Evolutionary conservation across 2,797 vertebrate genomes (phyloP).

Genomic region (Gymnothorax javanicus): DNA sequence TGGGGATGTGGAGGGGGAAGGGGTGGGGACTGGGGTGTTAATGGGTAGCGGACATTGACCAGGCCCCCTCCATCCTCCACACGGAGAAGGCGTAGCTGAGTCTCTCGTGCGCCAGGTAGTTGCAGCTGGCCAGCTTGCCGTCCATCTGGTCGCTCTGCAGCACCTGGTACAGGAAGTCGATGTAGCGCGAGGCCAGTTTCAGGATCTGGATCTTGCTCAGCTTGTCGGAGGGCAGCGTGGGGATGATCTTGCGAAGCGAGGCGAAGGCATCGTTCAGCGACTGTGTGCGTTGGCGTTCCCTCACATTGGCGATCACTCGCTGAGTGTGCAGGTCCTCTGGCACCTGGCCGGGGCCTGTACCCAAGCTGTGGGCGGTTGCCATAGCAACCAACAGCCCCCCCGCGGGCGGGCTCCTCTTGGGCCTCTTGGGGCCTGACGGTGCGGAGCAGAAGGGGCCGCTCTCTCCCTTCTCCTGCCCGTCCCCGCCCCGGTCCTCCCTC

Average conservation of each 20-base stretch:
- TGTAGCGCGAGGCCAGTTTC: constrained; percentile 88
- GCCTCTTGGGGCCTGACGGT: constrained; percentile 66
- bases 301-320: constrained; percentile 84
- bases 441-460: constrained; percentile 52
- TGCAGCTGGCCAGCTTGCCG: constrained; percentile 81
- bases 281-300: constrained; percentile 87
- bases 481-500: constrained; percentile 39
- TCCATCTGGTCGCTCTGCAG: constrained; percentile 88
- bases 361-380: background rate
- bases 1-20: background rate
- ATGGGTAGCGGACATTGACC: constrained; percentile 89
- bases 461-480: constrained; percentile 35
- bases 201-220: constrained; percentile 94
- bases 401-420: constrained; percentile 70
- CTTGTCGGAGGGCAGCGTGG: constrained; percentile 89
- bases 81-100: constrained; percentile 93
- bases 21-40: constrained; percentile 55
- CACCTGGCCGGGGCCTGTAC: constrained; percentile 47
- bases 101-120: constrained; percentile 87
- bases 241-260: constrained; percentile 87
- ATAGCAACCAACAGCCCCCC: constrained; percentile 52
- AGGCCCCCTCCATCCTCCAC: constrained; percentile 95
- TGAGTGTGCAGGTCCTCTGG: constrained; percentile 83
- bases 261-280: constrained; percentile 89
- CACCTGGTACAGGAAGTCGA: constrained; percentile 91